Evolutionary conservation across 2,888 invertebrate genomes (phyloP).

Genomic region (Papilio demoleus): DNA sequence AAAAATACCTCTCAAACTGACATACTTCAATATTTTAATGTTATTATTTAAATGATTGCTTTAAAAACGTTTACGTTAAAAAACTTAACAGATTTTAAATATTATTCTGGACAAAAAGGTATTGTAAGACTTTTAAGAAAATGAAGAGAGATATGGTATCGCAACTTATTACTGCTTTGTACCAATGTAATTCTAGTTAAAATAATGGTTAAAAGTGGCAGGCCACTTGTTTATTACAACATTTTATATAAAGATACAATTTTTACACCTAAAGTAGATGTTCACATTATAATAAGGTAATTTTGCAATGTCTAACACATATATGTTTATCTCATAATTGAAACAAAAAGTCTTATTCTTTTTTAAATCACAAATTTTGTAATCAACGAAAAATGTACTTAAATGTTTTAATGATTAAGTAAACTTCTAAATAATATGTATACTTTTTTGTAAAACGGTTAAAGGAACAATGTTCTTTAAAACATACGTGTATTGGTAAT

Average conservation of each 20-base stretch:
- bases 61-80: too few species aligned
- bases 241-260: constrained; percentile 27
- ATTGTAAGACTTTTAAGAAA: not conserved
- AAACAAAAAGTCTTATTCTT: not conserved
- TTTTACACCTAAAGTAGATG: constrained; percentile 30
- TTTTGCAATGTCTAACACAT: constrained; percentile 31
- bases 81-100: too few species aligned
- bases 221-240: constrained; percentile 32
- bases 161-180: constrained; percentile 15
- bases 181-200: constrained; percentile 2
- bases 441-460: too few species aligned
- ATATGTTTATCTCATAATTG: not conserved
- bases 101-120: not conserved
- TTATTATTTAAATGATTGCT: too few species aligned
- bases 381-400: too few species aligned
- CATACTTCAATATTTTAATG: not conserved
- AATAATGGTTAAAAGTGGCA: constrained; percentile 36
- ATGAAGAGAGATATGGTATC: not conserved
- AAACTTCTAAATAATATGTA: not conserved
- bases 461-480: too few species aligned
- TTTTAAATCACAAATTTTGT: too few species aligned
- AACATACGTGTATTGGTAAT: too few species aligned
- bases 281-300: constrained; percentile 28
- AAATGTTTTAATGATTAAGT: too few species aligned
- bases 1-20: not conserved